Evolutionary conservation across 2,888 invertebrate species (phyloP).

Genomic region (Tachystola acroxantha): DNA sequence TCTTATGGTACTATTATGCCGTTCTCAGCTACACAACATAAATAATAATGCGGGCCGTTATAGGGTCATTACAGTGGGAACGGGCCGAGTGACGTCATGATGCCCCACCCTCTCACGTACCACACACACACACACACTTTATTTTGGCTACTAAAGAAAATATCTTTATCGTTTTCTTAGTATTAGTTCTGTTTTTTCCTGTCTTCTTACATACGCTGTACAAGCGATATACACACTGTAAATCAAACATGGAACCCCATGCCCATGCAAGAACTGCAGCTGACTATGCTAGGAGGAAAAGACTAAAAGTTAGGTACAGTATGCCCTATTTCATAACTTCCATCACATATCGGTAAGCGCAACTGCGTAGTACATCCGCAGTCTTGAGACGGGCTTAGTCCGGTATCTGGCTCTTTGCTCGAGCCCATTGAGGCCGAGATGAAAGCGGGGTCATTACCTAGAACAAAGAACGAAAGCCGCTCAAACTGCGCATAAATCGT

Average conservation of each 20-base stretch:
- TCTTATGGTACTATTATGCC: conserved; percentile 75
- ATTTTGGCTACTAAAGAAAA: conserved; percentile 24
- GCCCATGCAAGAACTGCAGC: no score
- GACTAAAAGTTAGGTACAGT: no score
- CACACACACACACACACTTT: conserved; percentile 20
- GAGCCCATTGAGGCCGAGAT: conserved; percentile 64
- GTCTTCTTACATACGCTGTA: no score
- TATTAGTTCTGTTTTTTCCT: no score
- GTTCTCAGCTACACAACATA: conserved; percentile 75
- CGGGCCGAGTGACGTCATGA: conserved; percentile 55
- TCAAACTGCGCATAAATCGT: conserved; percentile 73
- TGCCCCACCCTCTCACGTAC: conserved; percentile 28
- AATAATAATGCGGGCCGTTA: conserved; percentile 74
- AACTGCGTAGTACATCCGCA: conserved; percentile 15
- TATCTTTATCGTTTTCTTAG: conserved; percentile 4
- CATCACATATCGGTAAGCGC: conserved; percentile 5
- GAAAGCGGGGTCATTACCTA: conserved; percentile 77
- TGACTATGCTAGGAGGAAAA: no score
- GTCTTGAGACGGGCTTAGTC: conserved; percentile 28
- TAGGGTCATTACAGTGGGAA: conserved; percentile 70
- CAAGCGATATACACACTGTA: no score
- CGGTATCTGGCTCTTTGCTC: conserved; percentile 60
- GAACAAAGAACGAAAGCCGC: conserved; percentile 71
- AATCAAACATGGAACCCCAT: no score
- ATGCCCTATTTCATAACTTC: not conserved